Evolutionary conservation across 2,888 invertebrate genomes (phyloP).

Genomic region (Tupiocoris notatus): DNA sequence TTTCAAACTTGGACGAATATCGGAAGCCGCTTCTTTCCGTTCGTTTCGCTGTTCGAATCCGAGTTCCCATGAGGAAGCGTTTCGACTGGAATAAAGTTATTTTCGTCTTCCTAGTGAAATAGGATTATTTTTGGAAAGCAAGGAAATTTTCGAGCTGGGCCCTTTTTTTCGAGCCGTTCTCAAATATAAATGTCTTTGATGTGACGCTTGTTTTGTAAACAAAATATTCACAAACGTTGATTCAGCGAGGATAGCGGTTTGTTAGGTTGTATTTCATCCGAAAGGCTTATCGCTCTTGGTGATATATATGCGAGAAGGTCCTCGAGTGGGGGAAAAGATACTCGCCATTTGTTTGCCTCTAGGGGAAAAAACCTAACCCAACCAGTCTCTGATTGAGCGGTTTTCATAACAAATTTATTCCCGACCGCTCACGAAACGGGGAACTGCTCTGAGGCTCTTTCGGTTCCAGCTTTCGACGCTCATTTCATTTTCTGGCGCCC

Average conservation of each 20-base stretch:
- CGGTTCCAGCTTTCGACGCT: neutral
- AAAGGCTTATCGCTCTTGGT: neutral
- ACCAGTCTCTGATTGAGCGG: conserved; percentile 26
- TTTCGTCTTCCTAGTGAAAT: neutral
- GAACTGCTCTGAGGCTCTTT: no score
- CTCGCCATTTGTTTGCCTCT: conserved; percentile 22
- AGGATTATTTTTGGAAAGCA: neutral
- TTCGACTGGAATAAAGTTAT: neutral
- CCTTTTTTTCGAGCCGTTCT: neutral
- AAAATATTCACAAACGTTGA: conserved; percentile 15
- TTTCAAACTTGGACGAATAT: neutral
- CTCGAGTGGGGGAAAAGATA: conserved; percentile 1
- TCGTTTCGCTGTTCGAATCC: neutral
- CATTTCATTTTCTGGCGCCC: neutral
- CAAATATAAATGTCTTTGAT: neutral
- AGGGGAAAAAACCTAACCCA: conserved; percentile 7
- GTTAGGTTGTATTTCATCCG: neutral
- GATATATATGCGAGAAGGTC: neutral
- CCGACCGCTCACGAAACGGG: neutral
- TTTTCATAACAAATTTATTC: conserved; percentile 19
- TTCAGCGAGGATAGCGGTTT: neutral
- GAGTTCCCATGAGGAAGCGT: neutral
- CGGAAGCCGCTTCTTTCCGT: no score
- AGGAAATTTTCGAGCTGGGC: neutral
- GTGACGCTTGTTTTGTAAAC: conserved; percentile 15